These are phyloP conservation scores for Pseudococcus viburni DNA, from an alignment of 2,888 invertebrate species.

Conservation along the genomic window DNA sequence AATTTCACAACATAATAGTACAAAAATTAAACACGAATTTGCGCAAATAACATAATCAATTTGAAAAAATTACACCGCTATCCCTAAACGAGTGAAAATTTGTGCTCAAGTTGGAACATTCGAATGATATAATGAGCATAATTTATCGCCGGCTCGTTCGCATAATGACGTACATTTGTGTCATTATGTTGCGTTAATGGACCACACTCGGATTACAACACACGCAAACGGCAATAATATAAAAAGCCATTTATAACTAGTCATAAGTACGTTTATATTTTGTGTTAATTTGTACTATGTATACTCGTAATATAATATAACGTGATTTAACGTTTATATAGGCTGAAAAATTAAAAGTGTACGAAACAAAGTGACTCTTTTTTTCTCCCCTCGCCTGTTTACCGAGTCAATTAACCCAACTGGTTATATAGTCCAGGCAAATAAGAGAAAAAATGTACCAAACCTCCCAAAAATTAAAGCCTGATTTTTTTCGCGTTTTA, in stretches of 20 bases:
- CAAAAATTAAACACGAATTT: constrained; percentile 47
- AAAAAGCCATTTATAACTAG: constrained; percentile 47
- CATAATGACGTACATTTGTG: constrained; percentile 53
- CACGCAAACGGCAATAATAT: constrained; percentile 51
- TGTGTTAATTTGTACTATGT: constrained; percentile 16
- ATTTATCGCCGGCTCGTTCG: constrained; percentile 38
- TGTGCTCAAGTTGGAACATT: constrained; percentile 12
- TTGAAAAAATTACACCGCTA: constrained; percentile 15
- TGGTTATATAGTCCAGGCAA: too few relatives aligned
- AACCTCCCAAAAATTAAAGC: too few relatives aligned
- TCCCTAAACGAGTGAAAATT: constrained; percentile 47
- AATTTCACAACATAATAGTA: constrained; percentile 25
- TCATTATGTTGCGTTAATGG: constrained; percentile 55
- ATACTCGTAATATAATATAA: too few relatives aligned
- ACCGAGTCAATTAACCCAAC: constrained; percentile 4
- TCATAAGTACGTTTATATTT: constrained; percentile 33
- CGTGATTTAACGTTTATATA: too few relatives aligned
- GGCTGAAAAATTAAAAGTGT: neutral
- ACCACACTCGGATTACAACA: constrained; percentile 55
- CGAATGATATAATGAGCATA: constrained; percentile 46
- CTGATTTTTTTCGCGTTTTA: too few relatives aligned
- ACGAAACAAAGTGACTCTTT: neutral
- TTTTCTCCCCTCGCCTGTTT: neutral
- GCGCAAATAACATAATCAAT: constrained; percentile 42
- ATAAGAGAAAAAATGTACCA: too few relatives aligned